Percentiles rank a stretch among this genome's conserved stretches.
Evolutionary conservation across 2,797 vertebrate species (phyloP).

Genomic region (Sebastes itinus): DNA sequence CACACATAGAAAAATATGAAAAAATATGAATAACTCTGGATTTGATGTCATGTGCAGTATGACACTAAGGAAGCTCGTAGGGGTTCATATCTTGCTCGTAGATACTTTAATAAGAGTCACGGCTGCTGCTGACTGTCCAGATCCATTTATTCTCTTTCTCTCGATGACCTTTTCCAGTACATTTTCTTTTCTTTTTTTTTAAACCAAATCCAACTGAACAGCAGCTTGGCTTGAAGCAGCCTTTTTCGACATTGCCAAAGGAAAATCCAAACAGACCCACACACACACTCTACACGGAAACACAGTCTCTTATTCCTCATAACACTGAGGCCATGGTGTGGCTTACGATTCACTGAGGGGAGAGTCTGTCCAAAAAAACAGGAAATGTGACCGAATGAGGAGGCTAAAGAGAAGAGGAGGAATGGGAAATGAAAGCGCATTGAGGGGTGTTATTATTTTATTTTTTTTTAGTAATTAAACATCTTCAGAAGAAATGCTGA

Average conservation of each 20-base stretch:
- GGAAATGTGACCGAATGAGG: background rate
- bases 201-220: slow-evolving; percentile 1
- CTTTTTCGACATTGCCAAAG: slow-evolving; percentile 1
- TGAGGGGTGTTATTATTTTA: background rate
- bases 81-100: background rate
- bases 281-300: background rate
- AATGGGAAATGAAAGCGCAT: background rate
- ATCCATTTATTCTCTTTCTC: background rate
- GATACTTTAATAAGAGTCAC: background rate
- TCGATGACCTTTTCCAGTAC: background rate
- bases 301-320: background rate
- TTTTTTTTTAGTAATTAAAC: slow-evolving; percentile 6
- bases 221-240: background rate
- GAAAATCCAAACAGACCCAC: background rate
- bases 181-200: background rate
- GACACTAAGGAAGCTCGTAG: background rate
- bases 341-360: background rate
- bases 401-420: background rate
- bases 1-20: no score
- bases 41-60: background rate
- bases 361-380: background rate
- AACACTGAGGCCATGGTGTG: background rate
- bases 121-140: background rate
- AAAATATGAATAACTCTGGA: background rate
- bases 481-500: slow-evolving; percentile 14